These are phyloP conservation scores for Enteromius argenteus DNA, from an alignment of 2,797 vertebrate species.

Conservation along the genomic window DNA sequence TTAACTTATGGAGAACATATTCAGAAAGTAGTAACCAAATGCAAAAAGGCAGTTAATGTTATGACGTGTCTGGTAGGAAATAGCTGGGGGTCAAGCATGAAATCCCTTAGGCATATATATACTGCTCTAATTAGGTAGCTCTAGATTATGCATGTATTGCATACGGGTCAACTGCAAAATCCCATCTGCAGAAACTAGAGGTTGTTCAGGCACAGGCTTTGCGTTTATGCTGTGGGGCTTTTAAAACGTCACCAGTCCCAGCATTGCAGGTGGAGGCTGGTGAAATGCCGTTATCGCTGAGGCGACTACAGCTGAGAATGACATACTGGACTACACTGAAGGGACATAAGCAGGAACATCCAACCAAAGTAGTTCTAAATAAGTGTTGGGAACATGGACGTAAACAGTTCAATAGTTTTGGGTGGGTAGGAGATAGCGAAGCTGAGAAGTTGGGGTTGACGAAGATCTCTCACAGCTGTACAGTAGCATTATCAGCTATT, in stretches of 20 bases:
- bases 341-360: slow-evolving; percentile 2
- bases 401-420: background rate
- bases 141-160: slow-evolving; percentile 1
- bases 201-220: background rate
- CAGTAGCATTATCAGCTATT: background rate
- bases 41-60: background rate
- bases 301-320: background rate
- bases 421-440: background rate
- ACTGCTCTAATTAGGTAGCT: background rate
- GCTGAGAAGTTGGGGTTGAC: background rate
- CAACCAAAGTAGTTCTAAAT: background rate
- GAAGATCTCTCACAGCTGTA: background rate
- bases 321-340: background rate
- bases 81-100: background rate
- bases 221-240: background rate
- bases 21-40: background rate
- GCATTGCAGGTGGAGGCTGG: background rate
- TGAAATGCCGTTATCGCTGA: background rate
- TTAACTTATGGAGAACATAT: background rate
- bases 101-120: background rate
- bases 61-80: background rate
- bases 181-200: background rate
- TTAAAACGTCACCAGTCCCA: background rate
- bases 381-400: background rate
- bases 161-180: background rate